Conservation (phyloP, 2,888 invertebrate genomes). For the Xestia ashworthii region DNA sequence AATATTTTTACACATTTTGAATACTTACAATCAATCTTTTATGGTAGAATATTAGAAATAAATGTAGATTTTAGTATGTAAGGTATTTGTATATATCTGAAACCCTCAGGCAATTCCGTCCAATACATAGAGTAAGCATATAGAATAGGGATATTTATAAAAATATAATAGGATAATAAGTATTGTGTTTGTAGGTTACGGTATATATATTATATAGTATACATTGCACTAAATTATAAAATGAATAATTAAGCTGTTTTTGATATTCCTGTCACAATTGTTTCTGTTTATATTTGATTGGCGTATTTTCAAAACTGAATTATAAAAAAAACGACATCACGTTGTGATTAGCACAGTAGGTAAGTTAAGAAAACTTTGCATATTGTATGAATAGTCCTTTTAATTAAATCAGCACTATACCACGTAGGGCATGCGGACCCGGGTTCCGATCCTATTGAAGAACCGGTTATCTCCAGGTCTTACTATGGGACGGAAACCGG, state of each 20-base stretch:
- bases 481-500: too few relatives aligned
- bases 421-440: background rate
- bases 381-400: background rate
- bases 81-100: slow-evolving; percentile 71
- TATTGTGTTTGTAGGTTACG: background rate
- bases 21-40: slow-evolving; percentile 8
- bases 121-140: slow-evolving; percentile 68
- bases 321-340: background rate
- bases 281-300: background rate
- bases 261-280: background rate
- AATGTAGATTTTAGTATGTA: slow-evolving; percentile 35
- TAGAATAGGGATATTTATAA: slow-evolving; percentile 29
- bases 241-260: background rate
- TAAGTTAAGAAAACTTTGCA: background rate
- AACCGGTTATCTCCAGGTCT: too few relatives aligned
- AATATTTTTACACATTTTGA: slow-evolving; percentile 37
- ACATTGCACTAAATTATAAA: slow-evolving; percentile 21
- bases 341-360: background rate
- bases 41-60: slow-evolving; percentile 10
- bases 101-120: slow-evolving; percentile 86
- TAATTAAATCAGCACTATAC: background rate
- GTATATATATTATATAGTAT: too few relatives aligned
- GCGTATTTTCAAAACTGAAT: background rate
- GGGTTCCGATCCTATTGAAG: too few relatives aligned
- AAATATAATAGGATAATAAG: slow-evolving; percentile 14